These are phyloP conservation scores for Perodicticus potto DNA, from an alignment of 2,797 vertebrate genomes.

Conservation along the genomic window DNA sequence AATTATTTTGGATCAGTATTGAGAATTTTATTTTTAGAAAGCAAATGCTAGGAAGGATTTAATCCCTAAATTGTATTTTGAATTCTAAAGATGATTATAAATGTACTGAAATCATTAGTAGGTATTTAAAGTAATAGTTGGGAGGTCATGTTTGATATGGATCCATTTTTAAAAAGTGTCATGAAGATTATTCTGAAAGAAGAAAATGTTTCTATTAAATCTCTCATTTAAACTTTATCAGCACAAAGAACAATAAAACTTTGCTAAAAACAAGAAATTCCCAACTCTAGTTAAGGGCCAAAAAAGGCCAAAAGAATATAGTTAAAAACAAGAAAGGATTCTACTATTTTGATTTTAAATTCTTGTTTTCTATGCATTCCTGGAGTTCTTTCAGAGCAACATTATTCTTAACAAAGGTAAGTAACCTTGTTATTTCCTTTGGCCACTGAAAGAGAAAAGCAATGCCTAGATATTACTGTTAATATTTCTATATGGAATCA, in stretches of 20 bases:
- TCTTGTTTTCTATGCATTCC: background rate
- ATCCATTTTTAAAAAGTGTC: background rate
- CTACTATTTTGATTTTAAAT: background rate
- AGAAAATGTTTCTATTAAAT: background rate
- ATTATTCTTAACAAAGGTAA: conserved; percentile 12
- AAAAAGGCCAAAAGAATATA: background rate
- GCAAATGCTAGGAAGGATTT: background rate
- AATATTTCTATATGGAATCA: background rate
- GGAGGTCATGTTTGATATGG: background rate
- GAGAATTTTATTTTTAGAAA: conserved; percentile 49
- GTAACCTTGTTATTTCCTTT: background rate
- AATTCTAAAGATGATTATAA: background rate
- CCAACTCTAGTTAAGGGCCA: background rate
- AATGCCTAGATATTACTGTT: background rate
- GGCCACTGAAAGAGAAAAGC: background rate
- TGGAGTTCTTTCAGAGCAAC: background rate
- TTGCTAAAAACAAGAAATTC: background rate
- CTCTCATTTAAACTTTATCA: background rate
- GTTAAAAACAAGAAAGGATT: background rate
- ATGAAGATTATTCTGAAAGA: background rate
- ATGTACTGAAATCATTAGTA: background rate
- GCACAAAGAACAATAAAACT: background rate
- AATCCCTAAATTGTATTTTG: conserved; percentile 39
- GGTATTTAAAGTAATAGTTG: background rate
- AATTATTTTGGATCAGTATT: conserved; percentile 67